Evolutionary conservation across 2,797 vertebrate species (phyloP).

Genomic region (Chelidonichthys spinosus): DNA sequence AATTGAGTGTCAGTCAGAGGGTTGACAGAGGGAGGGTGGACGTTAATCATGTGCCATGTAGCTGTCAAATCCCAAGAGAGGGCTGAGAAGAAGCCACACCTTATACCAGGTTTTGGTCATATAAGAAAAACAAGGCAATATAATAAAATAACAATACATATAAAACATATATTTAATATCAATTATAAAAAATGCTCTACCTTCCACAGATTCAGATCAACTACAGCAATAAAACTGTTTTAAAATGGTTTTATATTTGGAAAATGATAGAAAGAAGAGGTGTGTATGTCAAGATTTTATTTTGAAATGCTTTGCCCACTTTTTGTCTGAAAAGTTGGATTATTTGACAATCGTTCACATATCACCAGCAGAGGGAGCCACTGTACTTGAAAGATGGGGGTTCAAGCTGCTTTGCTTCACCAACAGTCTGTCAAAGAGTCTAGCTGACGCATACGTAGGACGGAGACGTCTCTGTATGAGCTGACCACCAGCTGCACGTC

Average conservation of each 20-base stretch:
- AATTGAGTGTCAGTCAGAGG: conserved; percentile 61
- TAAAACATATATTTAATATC: no score
- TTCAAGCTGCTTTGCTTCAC: conserved; percentile 5
- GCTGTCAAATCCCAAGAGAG: conserved; percentile 43
- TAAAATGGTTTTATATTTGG: not conserved
- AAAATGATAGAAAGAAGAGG: not conserved
- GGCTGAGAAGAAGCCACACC: not conserved
- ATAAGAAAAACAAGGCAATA: not conserved
- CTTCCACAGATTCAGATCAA: not conserved
- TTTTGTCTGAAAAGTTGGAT: not conserved
- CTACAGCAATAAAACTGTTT: not conserved
- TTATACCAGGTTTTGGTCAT: not conserved
- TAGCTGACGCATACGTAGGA: conserved; percentile 13
- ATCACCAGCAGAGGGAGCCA: conserved; percentile 68
- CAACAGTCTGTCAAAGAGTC: conserved; percentile 21
- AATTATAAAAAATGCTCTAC: no score
- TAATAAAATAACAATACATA: no score
- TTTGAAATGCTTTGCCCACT: not conserved
- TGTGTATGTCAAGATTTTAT: not conserved
- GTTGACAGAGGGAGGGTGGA: conserved; percentile 50
- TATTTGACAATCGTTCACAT: not conserved
- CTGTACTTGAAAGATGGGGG: conserved; percentile 9
- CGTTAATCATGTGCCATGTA: conserved; percentile 37
- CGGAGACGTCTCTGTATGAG: conserved; percentile 29
- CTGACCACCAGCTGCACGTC: not conserved